Base-by-base conservation (phyloP, 2,888 invertebrate genomes). In the Julus scanicus region DNA sequence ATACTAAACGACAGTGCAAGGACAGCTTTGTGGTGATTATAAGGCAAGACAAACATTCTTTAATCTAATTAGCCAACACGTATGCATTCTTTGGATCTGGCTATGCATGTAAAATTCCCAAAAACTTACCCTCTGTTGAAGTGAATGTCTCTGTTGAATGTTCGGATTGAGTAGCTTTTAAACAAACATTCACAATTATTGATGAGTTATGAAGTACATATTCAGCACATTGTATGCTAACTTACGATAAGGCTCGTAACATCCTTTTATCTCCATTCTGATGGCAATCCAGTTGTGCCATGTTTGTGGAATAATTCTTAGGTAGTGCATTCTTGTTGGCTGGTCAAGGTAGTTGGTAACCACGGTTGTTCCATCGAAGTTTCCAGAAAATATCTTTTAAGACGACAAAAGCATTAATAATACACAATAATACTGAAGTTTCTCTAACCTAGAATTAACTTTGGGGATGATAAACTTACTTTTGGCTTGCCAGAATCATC, bases 221-320 rank as follows among this genome's bases (percentile, higher is more conserved):
- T 39, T 8, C 39, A 13, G 15, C 4, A 6, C 44, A 84, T 17
- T 39, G 84, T 3, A 40, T 4, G 11, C 15, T 84, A 9, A 93
- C 94, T 94, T 93, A 94, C 94, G 93, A 91, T 96, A 96, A 1
- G 95, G 95, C 90, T 94, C 92, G 90, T 94, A 96, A 91, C 97
- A 97, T 8, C 97, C 97, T 17, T 95, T 93, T 0, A 97, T 94
- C 91, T 97, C 97, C 0, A 95, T 92, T 89, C 95, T 94, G 92
- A 97, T 93, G 90, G 96, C 95, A 53, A 97, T 95, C 89, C 94
- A 94, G 5, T 94, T 93, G 80, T 95, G 94, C 96, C 96, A 97
- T 88, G 95, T 94, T 0, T 93, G 91, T 0, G 97, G 97, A 87
- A 95, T 92, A 17, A 97, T 91, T 91, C 95, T 95, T 1, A 97